These are phyloP conservation scores for Zaprionus inermis DNA, from an alignment of 1,140 invertebrate species.

Conservation along the genomic window DNA sequence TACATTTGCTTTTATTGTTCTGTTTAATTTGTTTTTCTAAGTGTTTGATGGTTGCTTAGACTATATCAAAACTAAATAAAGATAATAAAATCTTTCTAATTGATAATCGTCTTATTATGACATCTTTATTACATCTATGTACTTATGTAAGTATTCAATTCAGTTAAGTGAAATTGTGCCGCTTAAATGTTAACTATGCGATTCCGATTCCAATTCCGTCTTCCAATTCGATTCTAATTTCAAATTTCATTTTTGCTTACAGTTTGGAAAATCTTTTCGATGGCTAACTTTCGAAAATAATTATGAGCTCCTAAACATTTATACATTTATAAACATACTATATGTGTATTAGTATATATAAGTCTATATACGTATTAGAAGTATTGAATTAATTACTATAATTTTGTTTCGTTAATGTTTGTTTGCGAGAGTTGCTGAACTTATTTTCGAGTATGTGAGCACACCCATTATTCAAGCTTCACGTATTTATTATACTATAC, in stretches of 20 bases:
- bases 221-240: conserved; percentile 47
- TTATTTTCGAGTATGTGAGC: conserved; percentile 34
- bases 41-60: conserved; percentile 44
- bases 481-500: not conserved
- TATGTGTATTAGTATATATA: conserved; percentile 32
- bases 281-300: conserved; percentile 30
- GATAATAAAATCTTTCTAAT: conserved; percentile 48
- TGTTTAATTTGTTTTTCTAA: conserved; percentile 33
- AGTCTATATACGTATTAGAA: conserved; percentile 41
- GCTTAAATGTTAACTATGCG: conserved; percentile 77
- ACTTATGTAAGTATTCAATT: conserved; percentile 55
- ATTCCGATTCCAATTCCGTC: conserved; percentile 46
- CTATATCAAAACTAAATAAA: conserved; percentile 46
- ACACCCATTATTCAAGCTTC: conserved; percentile 34
- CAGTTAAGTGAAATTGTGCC: conserved; percentile 78
- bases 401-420: conserved; percentile 2
- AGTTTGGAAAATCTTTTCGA: conserved; percentile 51
- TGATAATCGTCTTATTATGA: conserved; percentile 42
- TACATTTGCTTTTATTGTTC: conserved; percentile 36
- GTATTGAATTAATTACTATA: not conserved
- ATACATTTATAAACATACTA: conserved; percentile 32
- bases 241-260: conserved; percentile 16
- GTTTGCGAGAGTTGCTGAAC: conserved; percentile 35
- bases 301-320: conserved; percentile 33
- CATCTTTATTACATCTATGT: conserved; percentile 20